A percentile compares a stretch with the other conserved stretches of the same genome.
Conservation (phyloP, 1,140 invertebrate species). For the Microplitis mediator region DNA sequence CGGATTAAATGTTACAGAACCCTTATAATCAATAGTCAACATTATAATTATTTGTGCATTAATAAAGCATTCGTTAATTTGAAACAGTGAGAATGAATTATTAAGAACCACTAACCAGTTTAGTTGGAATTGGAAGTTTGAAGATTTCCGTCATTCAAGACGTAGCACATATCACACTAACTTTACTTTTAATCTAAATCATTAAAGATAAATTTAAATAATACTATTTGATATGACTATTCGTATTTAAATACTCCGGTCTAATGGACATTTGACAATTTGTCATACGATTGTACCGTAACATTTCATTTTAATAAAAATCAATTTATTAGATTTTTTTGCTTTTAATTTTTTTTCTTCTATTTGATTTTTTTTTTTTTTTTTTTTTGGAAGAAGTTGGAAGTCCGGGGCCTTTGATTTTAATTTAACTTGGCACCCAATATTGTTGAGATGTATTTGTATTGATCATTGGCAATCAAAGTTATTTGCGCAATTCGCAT, state of each 20-base stretch:
- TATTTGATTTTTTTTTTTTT: too few relatives aligned
- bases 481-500: too few relatives aligned
- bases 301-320: not conserved
- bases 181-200: not conserved
- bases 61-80: not conserved
- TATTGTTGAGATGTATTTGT: too few relatives aligned
- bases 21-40: not conserved
- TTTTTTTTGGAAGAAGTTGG: too few relatives aligned
- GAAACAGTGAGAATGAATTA: not conserved
- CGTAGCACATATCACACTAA: not conserved
- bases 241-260: not conserved
- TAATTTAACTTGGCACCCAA: too few relatives aligned
- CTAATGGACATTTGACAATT: not conserved
- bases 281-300: not conserved
- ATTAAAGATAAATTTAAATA: not conserved
- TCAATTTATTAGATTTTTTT: too few relatives aligned
- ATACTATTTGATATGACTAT: conserved; percentile 1
- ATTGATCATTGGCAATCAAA: too few relatives aligned
- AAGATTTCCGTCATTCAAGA: not conserved
- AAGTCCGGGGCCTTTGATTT: too few relatives aligned
- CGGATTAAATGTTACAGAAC: too few relatives aligned
- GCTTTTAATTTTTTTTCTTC: too few relatives aligned
- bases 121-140: not conserved
- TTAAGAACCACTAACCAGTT: not conserved
- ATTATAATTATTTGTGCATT: not conserved